These are phyloP conservation scores for Grammomys surdaster DNA, from an alignment of 2,113 vertebrate genomes.

Conservation along the genomic window DNA sequence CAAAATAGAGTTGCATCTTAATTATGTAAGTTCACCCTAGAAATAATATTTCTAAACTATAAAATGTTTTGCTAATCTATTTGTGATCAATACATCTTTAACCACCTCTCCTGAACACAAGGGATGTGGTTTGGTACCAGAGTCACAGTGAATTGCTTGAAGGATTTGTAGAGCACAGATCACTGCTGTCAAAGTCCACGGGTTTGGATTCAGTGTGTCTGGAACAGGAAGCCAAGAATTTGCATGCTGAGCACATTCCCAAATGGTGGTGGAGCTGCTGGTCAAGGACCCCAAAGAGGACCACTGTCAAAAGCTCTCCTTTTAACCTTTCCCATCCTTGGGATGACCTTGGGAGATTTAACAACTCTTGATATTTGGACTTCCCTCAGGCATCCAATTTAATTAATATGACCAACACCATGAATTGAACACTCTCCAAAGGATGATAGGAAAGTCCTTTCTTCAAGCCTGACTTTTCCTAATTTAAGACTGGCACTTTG, in stretches of 20 bases:
- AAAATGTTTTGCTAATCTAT: not conserved
- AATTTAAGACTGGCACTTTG: not conserved
- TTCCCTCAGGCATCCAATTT: not conserved
- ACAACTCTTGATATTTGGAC: not conserved
- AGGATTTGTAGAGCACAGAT: not conserved
- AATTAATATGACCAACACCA: not conserved
- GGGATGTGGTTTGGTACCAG: not conserved
- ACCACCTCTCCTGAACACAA: not conserved
- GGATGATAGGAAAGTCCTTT: not conserved
- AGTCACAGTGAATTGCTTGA: not conserved
- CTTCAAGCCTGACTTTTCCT: not conserved
- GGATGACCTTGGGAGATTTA: not conserved
- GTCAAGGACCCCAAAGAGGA: not conserved
- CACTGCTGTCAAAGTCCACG: not conserved
- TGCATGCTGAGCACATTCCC: not conserved
- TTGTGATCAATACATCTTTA: not conserved
- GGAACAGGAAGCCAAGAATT: not conserved
- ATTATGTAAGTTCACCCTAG: not conserved
- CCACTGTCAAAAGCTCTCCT: not conserved
- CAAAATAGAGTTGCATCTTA: not conserved
- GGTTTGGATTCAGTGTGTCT: not conserved
- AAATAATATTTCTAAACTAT: not conserved
- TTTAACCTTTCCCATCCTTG: not conserved
- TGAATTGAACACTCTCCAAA: not conserved
- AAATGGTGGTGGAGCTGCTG: not conserved